Conservation (phyloP, 2,888 invertebrate genomes). For the Folsomia candida region DNA sequence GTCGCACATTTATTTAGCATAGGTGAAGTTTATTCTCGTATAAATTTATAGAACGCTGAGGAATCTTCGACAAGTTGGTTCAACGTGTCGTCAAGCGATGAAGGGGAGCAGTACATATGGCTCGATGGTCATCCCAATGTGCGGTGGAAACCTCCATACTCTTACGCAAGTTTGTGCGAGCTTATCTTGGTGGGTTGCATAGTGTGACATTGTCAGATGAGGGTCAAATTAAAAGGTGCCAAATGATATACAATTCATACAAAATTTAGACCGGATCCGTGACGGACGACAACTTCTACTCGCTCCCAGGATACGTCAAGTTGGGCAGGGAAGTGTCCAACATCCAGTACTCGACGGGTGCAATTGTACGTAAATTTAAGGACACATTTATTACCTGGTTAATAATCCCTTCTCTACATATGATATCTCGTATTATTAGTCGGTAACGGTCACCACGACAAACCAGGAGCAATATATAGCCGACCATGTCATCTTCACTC, state of each 20-base stretch:
- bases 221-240: neutral
- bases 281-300: neutral
- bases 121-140: neutral
- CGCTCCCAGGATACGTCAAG: neutral
- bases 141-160: neutral
- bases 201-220: too few species aligned
- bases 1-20: too few species aligned
- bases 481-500: constrained; percentile 4
- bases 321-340: neutral
- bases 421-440: neutral
- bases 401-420: too few species aligned
- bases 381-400: neutral
- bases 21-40: too few species aligned
- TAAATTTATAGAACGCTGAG: neutral
- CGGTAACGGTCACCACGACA: too few species aligned
- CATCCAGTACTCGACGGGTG: neutral
- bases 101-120: neutral
- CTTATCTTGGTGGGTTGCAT: neutral
- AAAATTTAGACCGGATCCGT: neutral
- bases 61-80: neutral
- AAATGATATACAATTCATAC: neutral
- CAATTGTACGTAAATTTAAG: neutral
- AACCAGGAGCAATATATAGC: neutral
- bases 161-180: neutral
- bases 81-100: neutral